These are phyloP conservation scores for Alexandromys fortis DNA, from an alignment of 2,113 vertebrate species.

Conservation along the genomic window DNA sequence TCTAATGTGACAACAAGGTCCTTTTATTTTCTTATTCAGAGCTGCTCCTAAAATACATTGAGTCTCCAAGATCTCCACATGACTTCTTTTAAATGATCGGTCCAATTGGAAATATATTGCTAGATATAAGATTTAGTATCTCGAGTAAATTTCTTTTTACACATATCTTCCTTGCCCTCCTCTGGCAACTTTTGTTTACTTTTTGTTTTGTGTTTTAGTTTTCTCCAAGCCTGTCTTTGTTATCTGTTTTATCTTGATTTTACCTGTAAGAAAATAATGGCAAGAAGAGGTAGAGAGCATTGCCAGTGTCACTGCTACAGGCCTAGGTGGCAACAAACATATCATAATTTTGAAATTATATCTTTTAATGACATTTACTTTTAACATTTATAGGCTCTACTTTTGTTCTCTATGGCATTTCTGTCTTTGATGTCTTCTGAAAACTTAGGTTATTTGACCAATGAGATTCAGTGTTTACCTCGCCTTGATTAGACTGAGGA, in stretches of 20 bases:
- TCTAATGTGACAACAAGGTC: not conserved
- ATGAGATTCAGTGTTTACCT: constrained; percentile 60
- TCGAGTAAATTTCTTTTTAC: not conserved
- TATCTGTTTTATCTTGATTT: constrained; percentile 41
- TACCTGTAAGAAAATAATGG: constrained; percentile 33
- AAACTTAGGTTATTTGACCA: constrained; percentile 44
- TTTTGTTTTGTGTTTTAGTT: constrained; percentile 13
- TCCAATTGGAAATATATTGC: not conserved
- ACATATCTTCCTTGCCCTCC: not conserved
- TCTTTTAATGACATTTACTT: constrained; percentile 50
- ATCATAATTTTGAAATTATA: not conserved
- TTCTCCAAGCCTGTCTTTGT: constrained; percentile 4
- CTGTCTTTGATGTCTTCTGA: not conserved
- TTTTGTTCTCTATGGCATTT: constrained; percentile 29
- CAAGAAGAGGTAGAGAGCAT: not conserved
- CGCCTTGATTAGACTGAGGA: constrained; percentile 39
- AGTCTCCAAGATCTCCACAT: not conserved
- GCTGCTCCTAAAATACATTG: not conserved
- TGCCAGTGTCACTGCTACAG: not conserved
- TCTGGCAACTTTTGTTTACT: not conserved
- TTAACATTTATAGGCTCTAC: constrained; percentile 12
- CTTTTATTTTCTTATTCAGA: constrained; percentile 23
- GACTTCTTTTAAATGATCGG: not conserved
- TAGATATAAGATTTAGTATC: not conserved
- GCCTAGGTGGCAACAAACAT: not conserved